Conservation (phyloP, 2,888 invertebrate species). For the Scelioninae gen. 1 region DNA sequence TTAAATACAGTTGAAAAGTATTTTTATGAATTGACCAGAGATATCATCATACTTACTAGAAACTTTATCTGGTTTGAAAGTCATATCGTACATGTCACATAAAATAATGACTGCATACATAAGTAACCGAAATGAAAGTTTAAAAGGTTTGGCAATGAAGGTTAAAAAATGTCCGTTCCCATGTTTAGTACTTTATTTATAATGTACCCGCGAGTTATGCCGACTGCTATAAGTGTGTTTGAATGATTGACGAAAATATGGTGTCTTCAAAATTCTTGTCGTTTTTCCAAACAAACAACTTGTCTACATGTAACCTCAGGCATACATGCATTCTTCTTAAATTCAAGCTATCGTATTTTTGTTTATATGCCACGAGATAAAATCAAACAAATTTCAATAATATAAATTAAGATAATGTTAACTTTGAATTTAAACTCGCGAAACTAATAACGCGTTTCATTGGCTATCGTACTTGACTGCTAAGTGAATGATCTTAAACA, state of each 20-base stretch:
- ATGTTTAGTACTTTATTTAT: conserved; percentile 21
- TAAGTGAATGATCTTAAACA: conserved; percentile 54
- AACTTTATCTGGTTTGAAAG: conserved; percentile 14
- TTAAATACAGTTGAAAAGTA: no score
- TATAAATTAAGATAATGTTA: conserved; percentile 32
- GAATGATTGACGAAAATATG: conserved; percentile 16
- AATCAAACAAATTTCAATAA: neutral
- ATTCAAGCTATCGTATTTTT: conserved; percentile 9
- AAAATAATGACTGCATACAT: conserved; percentile 26
- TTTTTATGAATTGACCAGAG: neutral
- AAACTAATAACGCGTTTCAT: conserved; percentile 39
- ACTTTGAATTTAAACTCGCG: conserved; percentile 13
- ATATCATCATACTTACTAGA: neutral
- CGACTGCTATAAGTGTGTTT: conserved; percentile 27
- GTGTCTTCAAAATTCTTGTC: conserved; percentile 8
- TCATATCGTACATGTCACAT: conserved; percentile 19
- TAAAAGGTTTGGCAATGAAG: conserved; percentile 25
- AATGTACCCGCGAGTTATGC: conserved; percentile 24
- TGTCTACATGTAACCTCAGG: neutral
- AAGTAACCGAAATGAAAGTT: conserved; percentile 36
- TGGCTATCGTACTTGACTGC: conserved; percentile 52
- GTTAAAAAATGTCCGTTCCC: conserved; percentile 39
- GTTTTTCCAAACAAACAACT: conserved; percentile 14
- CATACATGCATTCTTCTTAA: neutral
- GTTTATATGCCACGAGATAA: conserved; percentile 1